Conservation (phyloP, 2,113 vertebrate genomes). For the Gavia stellata region DNA sequence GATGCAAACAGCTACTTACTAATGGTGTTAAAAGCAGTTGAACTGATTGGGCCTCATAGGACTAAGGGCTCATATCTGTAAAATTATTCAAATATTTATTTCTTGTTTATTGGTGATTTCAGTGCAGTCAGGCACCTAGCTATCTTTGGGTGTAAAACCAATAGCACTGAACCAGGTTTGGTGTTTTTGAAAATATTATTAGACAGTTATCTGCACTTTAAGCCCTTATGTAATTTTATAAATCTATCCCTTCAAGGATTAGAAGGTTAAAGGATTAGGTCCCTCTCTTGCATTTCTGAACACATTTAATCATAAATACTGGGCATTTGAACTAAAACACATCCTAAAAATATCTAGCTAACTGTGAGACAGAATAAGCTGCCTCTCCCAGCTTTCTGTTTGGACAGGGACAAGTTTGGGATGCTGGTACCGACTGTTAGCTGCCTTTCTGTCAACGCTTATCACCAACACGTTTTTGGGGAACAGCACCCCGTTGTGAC, state of each 20-base stretch:
- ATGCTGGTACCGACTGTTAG: not conserved
- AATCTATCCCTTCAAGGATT: not conserved
- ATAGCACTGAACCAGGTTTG: not conserved
- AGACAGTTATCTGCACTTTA: not conserved
- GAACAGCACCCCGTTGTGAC: not conserved
- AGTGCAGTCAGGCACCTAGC: not conserved
- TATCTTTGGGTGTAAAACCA: not conserved
- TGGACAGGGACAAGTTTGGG: not conserved
- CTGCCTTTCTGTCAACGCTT: fast-evolving
- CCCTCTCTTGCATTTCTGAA: not conserved
- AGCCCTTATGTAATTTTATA: not conserved
- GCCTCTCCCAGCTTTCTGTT: not conserved
- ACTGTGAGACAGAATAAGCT: not conserved
- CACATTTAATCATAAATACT: not conserved
- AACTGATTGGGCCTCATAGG: not conserved
- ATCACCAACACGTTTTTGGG: not conserved
- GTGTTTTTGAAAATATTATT: not conserved
- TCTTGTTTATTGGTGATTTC: not conserved
- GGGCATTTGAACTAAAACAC: not conserved
- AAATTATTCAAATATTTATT: not conserved
- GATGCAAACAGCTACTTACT: not conserved
- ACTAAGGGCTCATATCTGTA: not conserved
- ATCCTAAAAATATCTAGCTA: not conserved
- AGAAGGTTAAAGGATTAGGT: not conserved
- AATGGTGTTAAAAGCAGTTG: not conserved